Evolutionary conservation across 2,888 invertebrate genomes (phyloP), one percentile per base, ranked within the genome.

Genomic region (Leptarthrus brevirostris): DNA sequence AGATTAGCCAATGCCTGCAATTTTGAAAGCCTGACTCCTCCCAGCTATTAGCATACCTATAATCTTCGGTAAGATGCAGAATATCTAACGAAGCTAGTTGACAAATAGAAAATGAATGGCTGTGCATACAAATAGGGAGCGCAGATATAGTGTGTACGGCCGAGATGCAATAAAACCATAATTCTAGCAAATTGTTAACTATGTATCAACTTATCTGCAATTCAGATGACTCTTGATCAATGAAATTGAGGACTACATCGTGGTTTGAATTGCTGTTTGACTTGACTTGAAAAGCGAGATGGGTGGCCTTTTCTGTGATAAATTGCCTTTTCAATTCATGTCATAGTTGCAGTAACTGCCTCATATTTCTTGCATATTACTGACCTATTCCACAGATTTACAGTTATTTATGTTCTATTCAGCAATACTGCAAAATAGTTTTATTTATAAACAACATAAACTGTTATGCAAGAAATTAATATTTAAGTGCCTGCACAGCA

Each of bases 31-130:
- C 3, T 44, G 24, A 64, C 64, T 64, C 64, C 64, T 64, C 64
- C 64, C 64, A 16, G 44, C 22, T 2, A 64, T 64, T 64, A 64
- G 47, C 64, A 64, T 64, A 64, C 22, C 40, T 36, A 64, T 64
- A 40, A 64, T 14, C 20, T 61, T 12, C 14, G 24, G 24, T 14
- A 44, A 24, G 47, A 14, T 14, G 24, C 47, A 16, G 61, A 61
- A 61, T 40, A 40, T 18, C 8, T 36, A 36, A 34, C 61, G 61
- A 61, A 44, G 64, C 40, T 24, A 44, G 40, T 40, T 64, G 44
- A 47, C 64, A 47, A 24, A 64, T 64, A 47, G 44, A 14, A 47
- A 44, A 64, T 47, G 44, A 64, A 64, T 64, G 47, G 24, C n/a
- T 64, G n/a, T 12, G 36, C 5, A 20, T 36, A 6, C 64, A 20